A percentile compares a stretch with the other conserved stretches of the same genome.
Evolutionary conservation across 92 coral and sea anemone genomes (phyloP).

Genomic region (Porites cylindrica): DNA sequence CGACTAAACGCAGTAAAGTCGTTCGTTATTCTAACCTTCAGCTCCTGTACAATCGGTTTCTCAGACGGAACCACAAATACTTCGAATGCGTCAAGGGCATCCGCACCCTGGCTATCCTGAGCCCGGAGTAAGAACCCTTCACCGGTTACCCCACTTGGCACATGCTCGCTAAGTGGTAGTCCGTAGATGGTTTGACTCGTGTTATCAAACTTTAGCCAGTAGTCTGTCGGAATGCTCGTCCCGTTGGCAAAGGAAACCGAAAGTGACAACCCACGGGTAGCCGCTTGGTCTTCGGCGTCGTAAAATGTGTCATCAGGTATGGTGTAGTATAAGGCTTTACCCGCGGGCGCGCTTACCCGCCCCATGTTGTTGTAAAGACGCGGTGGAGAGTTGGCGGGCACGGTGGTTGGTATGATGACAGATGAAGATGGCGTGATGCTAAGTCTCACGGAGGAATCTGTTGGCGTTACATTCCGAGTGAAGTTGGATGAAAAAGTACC

Average conservation of each 20-base stretch:
- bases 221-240: conserved; percentile 61
- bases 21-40: conserved; percentile 63
- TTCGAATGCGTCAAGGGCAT: conserved; percentile 86
- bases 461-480: conserved; percentile 31
- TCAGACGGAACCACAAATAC: conserved; percentile 61
- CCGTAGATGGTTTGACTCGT: conserved; percentile 80
- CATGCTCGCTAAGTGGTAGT: conserved; percentile 77
- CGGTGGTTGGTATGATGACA: conserved; percentile 55
- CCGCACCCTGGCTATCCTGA: conserved; percentile 69
- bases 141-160: conserved; percentile 61
- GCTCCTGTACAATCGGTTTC: conserved; percentile 69
- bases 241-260: conserved; percentile 42
- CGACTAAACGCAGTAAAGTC: conserved; percentile 64
- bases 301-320: conserved; percentile 90
- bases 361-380: conserved; percentile 80
- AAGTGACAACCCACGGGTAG: conserved; percentile 80
- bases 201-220: conserved; percentile 87
- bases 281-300: conserved; percentile 86
- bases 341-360: conserved; percentile 79
- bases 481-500: conserved; percentile 55
- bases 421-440: conserved; percentile 33
- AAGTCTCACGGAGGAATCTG: conserved; percentile 21
- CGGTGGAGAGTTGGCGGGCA: conserved; percentile 76
- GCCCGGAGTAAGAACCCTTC: conserved; percentile 79
- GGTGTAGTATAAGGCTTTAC: conserved; percentile 68